Evolutionary conservation across 2,888 invertebrate genomes (phyloP).

Genomic region (Halocaridina rubra): DNA sequence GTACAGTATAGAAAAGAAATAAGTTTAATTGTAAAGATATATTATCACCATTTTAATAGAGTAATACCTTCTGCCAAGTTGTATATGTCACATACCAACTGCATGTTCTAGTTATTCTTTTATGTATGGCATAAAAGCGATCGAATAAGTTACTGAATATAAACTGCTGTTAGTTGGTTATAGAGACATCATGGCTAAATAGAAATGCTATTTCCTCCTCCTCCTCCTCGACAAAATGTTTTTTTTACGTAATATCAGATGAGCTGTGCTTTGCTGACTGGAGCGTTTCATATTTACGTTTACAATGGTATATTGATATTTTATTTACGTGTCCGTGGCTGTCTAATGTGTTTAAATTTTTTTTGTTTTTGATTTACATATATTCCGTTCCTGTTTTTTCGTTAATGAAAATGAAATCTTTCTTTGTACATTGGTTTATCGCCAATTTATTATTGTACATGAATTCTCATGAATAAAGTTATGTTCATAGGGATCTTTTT

Average conservation of each 20-base stretch:
- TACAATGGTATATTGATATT: neutral
- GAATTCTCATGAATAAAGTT: conserved; percentile 18
- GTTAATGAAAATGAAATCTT: neutral
- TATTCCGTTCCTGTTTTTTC: neutral
- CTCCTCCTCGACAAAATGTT: neutral
- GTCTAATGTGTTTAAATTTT: neutral
- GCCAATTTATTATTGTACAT: conserved; percentile 14
- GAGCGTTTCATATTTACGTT: neutral
- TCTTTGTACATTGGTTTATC: conserved; percentile 1
- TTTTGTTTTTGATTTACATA: neutral
- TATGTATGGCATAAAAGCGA: too few species aligned
- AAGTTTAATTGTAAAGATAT: too few species aligned
- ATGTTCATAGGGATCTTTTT: neutral
- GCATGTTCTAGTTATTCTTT: too few species aligned
- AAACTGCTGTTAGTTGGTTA: too few species aligned
- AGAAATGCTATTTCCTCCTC: too few species aligned
- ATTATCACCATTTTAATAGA: too few species aligned
- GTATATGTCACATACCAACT: too few species aligned
- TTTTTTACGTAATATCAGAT: neutral
- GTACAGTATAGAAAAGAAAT: too few species aligned
- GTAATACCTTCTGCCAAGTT: too few species aligned
- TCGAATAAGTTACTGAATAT: too few species aligned
- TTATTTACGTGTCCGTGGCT: neutral
- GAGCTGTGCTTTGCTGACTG: neutral
- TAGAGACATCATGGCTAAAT: too few species aligned